Evolutionary conservation across 2,113 vertebrate species (phyloP).

Genomic region (Kobus ellipsiprymnus): DNA sequence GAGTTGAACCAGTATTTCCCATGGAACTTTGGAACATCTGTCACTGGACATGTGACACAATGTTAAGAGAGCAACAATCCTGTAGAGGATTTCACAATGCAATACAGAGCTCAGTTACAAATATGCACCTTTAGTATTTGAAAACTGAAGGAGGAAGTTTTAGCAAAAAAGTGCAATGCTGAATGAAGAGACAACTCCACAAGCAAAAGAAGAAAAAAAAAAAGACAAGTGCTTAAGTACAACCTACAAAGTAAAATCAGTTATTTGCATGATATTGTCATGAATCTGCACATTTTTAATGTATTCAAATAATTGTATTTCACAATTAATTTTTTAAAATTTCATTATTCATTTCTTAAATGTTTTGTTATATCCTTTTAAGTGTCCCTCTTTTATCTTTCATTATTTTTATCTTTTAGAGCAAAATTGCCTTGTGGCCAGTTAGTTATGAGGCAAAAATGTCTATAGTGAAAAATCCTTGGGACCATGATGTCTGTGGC

Average conservation of each 20-base stretch:
- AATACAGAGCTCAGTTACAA: neutral
- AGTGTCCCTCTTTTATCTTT: neutral
- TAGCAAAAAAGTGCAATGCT: neutral
- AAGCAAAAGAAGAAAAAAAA: neutral
- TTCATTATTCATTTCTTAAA: neutral
- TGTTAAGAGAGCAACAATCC: neutral
- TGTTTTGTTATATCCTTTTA: neutral
- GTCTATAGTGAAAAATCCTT: neutral
- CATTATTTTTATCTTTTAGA: neutral
- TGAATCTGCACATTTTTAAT: neutral
- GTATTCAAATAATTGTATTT: neutral
- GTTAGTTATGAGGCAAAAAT: neutral
- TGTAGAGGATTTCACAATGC: neutral
- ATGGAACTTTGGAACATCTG: neutral
- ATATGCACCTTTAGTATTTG: neutral
- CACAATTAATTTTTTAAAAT: neutral
- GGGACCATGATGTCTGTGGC: neutral
- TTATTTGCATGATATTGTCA: neutral
- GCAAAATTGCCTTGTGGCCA: neutral
- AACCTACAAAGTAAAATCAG: neutral
- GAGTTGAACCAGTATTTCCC: neutral
- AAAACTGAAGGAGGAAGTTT: neutral
- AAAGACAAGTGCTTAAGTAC: neutral
- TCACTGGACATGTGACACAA: neutral
- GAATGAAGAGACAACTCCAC: neutral